Evolutionary conservation across 1,140 invertebrate species (phyloP).

Genomic region (Aricia agestis): DNA sequence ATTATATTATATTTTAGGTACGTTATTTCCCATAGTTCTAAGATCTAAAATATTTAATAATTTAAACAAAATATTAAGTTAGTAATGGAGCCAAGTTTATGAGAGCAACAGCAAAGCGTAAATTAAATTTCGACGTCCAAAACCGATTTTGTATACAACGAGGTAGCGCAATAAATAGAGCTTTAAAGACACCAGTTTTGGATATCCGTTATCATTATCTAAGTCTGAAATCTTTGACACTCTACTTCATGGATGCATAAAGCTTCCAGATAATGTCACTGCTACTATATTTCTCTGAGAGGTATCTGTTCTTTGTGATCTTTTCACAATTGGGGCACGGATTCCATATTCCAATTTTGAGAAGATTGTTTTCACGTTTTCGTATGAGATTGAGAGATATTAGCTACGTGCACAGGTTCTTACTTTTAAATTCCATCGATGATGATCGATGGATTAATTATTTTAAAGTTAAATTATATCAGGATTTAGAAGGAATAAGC

Average conservation of each 20-base stretch:
- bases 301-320: slow-evolving; percentile 3
- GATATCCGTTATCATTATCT: not conserved
- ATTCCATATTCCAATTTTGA: not conserved
- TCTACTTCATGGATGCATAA: slow-evolving; percentile 12
- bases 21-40: not conserved
- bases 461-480: not conserved
- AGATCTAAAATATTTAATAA: no score
- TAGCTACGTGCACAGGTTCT: no score
- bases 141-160: not conserved
- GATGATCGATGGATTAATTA: not conserved
- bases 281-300: not conserved
- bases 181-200: not conserved
- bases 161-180: not conserved
- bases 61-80: not conserved
- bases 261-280: slow-evolving; percentile 3
- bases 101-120: not conserved
- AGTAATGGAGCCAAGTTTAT: not conserved
- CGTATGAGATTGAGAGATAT: no score
- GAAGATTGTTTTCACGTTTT: no score
- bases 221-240: slow-evolving; percentile 5
- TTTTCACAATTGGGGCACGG: not conserved
- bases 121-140: not conserved
- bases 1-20: not conserved
- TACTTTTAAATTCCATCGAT: no score
- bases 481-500: not conserved